Evolutionary conservation across 2,797 vertebrate species (phyloP), one percentile per base, ranked within the genome.

Genomic region (Myotis daubentonii): DNA sequence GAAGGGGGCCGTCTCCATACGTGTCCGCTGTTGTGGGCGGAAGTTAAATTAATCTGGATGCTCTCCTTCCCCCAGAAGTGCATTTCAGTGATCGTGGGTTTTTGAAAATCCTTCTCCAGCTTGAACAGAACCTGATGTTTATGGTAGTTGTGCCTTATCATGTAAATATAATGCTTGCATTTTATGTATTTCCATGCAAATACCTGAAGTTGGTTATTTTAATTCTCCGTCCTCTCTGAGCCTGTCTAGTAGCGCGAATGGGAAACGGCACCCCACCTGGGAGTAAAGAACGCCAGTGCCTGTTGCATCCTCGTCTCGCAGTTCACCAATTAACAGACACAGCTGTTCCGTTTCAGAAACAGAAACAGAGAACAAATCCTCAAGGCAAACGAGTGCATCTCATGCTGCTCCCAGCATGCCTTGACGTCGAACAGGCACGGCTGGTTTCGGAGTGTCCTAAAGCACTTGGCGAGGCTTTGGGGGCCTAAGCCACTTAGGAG

Each of bases 301-400:
- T 25, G 23, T 95, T 96, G 68, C 87, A 41, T 96, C 94, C 68
- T 85, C 93, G 72, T 60, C 47, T 65, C 81, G 20, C 55, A 84
- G 80, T 87, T 97, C 97, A 97, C 97, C 95, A 93, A 97, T 95
- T 96, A 89, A 76, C 68, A 71, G 94, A 88, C 70, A 94, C 89
- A 90, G 83, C 93, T 65, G 62, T 93, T 97, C 95, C 91, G 0
- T 94, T 97, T 97, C 96, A 95, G 96, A 95, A 97, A 91, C 85
- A 97, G 97, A 97, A 87, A 33, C 89, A 84, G 84, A 53, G 80
- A 89, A 80, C 82, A 95, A 92, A 86, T 85, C 70, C 60, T 0
- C 55, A 17, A 95, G 79, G 74, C 92, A 91, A 78, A 57, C 70
- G 60, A 93, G 68, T 91, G 89, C 92, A 72, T 49, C 41, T 94